These are phyloP conservation scores for Atherinomorus stipes DNA, from an alignment of 2,113 vertebrate genomes.

Conservation along the genomic window DNA sequence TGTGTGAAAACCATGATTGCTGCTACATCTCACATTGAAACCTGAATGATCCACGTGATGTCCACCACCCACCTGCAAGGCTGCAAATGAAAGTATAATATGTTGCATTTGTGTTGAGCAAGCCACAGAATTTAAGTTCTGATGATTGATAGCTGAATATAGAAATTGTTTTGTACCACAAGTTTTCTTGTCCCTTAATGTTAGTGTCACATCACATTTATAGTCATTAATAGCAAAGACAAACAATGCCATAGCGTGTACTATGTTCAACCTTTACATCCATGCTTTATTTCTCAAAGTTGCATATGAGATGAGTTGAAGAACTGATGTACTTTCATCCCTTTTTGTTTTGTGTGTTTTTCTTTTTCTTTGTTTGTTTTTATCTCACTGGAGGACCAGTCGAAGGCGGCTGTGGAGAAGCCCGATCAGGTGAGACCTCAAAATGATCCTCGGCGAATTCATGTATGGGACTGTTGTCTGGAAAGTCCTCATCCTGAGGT, in stretches of 20 bases:
- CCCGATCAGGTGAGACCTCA: constrained; percentile 79
- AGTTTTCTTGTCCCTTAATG: background rate
- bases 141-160: background rate
- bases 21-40: background rate
- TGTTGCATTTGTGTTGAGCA: background rate
- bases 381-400: constrained; percentile 41
- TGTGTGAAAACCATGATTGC: background rate
- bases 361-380: background rate
- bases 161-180: background rate
- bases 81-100: background rate
- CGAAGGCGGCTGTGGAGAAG: constrained; percentile 57
- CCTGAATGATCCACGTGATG: background rate
- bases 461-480: constrained; percentile 62
- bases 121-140: background rate
- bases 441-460: constrained; percentile 78
- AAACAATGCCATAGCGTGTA: background rate
- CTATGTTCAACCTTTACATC: constrained; percentile 14
- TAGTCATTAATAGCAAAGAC: constrained; percentile 18
- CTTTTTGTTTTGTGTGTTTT: background rate
- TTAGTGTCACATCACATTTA: constrained; percentile 57
- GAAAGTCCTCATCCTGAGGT: constrained; percentile 58
- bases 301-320: background rate
- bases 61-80: background rate
- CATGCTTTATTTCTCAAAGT: constrained; percentile 13
- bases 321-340: background rate